A percentile compares a stretch with the other conserved stretches of the same genome.
Conservation (phyloP, 2,113 vertebrate genomes). For the Oncorhynchus mykiss region DNA sequence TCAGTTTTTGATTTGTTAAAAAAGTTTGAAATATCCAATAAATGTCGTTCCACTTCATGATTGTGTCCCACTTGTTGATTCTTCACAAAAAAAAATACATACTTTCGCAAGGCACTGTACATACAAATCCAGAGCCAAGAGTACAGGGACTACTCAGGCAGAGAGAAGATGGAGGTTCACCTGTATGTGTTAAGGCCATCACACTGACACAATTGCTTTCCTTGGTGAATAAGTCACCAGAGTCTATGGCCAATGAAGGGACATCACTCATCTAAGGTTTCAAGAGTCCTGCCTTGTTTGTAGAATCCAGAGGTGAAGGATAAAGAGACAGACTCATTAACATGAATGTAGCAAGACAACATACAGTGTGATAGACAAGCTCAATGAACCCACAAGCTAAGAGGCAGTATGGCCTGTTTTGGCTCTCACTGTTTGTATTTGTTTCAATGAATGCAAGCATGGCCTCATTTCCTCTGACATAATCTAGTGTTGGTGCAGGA, state of each 20-base stretch:
- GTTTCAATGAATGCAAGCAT: background rate
- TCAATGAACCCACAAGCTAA: background rate
- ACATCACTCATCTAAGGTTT: background rate
- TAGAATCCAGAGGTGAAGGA: background rate
- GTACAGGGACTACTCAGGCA: slow-evolving; percentile 79
- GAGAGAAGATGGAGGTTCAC: slow-evolving; percentile 82
- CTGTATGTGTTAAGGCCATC: slow-evolving; percentile 68
- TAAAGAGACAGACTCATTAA: background rate
- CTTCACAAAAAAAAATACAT: too few species aligned
- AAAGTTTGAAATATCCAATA: too few species aligned
- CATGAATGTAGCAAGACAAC: background rate
- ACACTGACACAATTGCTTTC: too few species aligned
- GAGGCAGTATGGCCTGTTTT: background rate
- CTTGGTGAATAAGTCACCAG: too few species aligned
- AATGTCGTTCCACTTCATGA: too few species aligned
- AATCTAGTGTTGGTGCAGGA: slow-evolving; percentile 32
- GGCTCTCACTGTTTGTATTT: background rate
- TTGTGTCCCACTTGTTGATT: too few species aligned
- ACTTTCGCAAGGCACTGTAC: too few species aligned
- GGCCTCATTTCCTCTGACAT: background rate
- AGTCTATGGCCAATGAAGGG: too few species aligned
- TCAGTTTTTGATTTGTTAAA: too few species aligned
- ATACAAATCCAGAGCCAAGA: slow-evolving; percentile 67
- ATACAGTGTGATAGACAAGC: background rate
- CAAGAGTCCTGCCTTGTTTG: background rate